Evolutionary conservation across 92 coral and sea anemone species (phyloP).

Genomic region (Umimayanthus chanpuru): DNA sequence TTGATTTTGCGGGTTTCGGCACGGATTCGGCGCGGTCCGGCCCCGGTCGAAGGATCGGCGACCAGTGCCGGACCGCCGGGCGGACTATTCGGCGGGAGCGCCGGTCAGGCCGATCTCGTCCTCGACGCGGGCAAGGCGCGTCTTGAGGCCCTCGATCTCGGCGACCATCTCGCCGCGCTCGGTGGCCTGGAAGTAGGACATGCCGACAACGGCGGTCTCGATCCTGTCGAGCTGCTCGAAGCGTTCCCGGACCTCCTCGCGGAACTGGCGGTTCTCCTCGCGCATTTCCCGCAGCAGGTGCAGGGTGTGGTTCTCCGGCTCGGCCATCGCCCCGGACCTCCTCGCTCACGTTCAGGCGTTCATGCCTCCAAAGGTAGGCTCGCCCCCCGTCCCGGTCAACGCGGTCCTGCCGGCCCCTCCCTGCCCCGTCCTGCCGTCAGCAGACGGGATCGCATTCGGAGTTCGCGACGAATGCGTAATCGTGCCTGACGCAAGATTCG

Average conservation of each 20-base stretch:
- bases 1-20: slow-evolving; percentile 14
- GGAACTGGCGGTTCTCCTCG: neutral
- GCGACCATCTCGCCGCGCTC: slow-evolving; percentile 12
- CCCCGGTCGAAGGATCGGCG: slow-evolving; percentile 18
- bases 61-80: slow-evolving; percentile 19
- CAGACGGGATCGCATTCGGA: neutral
- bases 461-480: neutral
- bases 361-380: too few relatives aligned
- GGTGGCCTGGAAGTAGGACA: slow-evolving; percentile 9
- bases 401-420: too few relatives aligned
- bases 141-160: slow-evolving; percentile 15
- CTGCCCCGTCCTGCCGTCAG: slow-evolving; percentile 15
- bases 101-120: slow-evolving; percentile 17
- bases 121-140: slow-evolving; percentile 19
- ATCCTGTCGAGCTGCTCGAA: neutral
- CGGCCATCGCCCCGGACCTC: neutral
- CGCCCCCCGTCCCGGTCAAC: too few relatives aligned
- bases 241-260: neutral
- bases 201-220: slow-evolving; percentile 10
- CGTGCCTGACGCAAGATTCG: too few relatives aligned
- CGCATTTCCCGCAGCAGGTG: neutral
- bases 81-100: slow-evolving; percentile 17
- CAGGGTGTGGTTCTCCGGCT: slow-evolving; percentile 3
- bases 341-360: too few relatives aligned
- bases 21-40: slow-evolving; percentile 18